Evolutionary conservation across 2,113 vertebrate genomes (phyloP).

Genomic region (Etheostoma cragini): DNA sequence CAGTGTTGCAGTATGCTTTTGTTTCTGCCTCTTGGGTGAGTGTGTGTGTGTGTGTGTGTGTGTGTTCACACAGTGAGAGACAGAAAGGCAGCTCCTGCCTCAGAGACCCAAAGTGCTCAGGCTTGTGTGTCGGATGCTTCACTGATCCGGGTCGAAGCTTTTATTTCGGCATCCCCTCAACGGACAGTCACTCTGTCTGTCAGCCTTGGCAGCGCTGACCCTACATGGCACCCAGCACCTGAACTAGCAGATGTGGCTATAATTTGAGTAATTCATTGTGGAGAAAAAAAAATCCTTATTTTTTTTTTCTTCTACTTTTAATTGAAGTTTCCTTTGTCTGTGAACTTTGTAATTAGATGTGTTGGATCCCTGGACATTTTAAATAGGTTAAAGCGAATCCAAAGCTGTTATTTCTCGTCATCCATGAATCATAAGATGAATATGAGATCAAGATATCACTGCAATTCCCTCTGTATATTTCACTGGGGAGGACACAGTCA

Average conservation of each 20-base stretch:
- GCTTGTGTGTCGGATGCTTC: conserved; percentile 77
- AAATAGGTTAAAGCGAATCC: conserved; percentile 5
- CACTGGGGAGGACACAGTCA: conserved; percentile 43
- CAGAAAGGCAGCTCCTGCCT: conserved; percentile 66
- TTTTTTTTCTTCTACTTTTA: neutral
- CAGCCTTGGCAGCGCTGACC: conserved; percentile 54
- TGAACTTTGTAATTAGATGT: conserved; percentile 4
- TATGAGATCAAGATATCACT: conserved; percentile 57
- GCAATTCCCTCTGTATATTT: conserved; percentile 44
- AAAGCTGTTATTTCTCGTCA: conserved; percentile 41
- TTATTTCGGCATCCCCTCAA: conserved; percentile 69
- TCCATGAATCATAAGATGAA: conserved; percentile 50
- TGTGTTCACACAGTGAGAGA: conserved; percentile 63
- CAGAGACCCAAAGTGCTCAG: conserved; percentile 62
- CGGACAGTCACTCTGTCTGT: conserved; percentile 59
- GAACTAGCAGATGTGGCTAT: conserved; percentile 28
- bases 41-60: conserved; percentile 21
- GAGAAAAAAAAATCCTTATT: neutral
- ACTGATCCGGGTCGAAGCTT: conserved; percentile 78
- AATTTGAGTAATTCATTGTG: neutral
- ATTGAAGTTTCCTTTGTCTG: neutral
- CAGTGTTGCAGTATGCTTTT: conserved; percentile 26
- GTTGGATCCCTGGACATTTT: conserved; percentile 1
- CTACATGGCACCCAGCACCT: conserved; percentile 48
- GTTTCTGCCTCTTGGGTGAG: conserved; percentile 16